Conservation (phyloP, 2,113 vertebrate genomes). For the Geococcyx californianus region DNA sequence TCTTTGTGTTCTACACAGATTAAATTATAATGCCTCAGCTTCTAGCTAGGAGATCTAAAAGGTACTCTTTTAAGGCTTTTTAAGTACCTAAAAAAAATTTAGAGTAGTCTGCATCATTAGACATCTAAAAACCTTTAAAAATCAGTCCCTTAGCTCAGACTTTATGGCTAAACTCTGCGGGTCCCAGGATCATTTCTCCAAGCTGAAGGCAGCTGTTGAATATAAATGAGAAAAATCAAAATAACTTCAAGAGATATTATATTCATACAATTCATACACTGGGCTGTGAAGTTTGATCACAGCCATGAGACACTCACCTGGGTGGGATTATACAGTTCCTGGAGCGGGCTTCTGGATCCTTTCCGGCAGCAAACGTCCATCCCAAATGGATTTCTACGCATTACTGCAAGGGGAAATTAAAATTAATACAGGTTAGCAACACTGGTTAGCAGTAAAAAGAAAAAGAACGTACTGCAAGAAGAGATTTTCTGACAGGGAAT, state of each 20-base stretch:
- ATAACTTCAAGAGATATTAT: background rate
- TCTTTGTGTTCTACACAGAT: background rate
- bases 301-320: slow-evolving; percentile 81
- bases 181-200: background rate
- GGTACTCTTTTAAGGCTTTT: background rate
- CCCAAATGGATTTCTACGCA: slow-evolving; percentile 91
- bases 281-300: background rate
- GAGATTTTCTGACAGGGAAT: background rate
- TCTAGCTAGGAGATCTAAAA: background rate
- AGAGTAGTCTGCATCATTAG: background rate
- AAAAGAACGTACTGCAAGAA: too few species aligned
- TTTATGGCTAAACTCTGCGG: background rate
- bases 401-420: slow-evolving; percentile 82
- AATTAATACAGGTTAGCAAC: slow-evolving; percentile 34
- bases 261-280: background rate
- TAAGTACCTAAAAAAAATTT: background rate
- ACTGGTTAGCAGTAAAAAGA: background rate
- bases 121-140: background rate
- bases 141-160: background rate
- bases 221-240: background rate
- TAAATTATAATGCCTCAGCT: background rate
- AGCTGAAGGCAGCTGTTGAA: background rate
- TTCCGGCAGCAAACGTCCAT: slow-evolving; percentile 93
- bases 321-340: slow-evolving; percentile 95
- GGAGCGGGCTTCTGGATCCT: slow-evolving; percentile 91